Evolutionary conservation across 2,888 invertebrate species (phyloP).

Genomic region (Drosophila cognata): DNA sequence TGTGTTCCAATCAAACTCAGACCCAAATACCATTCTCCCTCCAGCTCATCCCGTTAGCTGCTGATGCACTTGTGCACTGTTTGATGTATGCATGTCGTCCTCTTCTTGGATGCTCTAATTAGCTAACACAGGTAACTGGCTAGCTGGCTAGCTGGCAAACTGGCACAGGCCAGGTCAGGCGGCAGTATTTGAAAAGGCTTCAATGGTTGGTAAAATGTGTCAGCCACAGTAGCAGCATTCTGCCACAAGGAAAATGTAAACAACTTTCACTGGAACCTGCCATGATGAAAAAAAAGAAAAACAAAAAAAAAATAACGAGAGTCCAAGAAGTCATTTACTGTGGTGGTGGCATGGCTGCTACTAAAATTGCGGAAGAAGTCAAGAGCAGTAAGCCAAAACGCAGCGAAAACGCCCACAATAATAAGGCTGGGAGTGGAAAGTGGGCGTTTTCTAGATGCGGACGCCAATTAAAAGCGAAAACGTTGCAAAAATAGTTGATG

Average conservation of each 20-base stretch:
- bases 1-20: constrained; percentile 46
- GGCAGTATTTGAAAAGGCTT: constrained; percentile 60
- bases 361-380: constrained; percentile 53
- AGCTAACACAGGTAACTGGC: constrained; percentile 51
- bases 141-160: constrained; percentile 80
- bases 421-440: constrained; percentile 32
- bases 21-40: background rate
- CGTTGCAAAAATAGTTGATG: constrained; percentile 77
- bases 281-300: background rate
- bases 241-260: constrained; percentile 61
- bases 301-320: constrained; percentile 8
- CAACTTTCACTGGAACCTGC: constrained; percentile 74
- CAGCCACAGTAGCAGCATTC: constrained; percentile 51
- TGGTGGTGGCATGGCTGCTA: constrained; percentile 2
- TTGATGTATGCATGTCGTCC: constrained; percentile 66
- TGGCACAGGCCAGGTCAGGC: constrained; percentile 42
- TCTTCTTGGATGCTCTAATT: constrained; percentile 70
- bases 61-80: constrained; percentile 69
- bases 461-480: constrained; percentile 81
- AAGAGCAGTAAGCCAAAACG: constrained; percentile 57
- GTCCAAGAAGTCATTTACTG: constrained; percentile 28
- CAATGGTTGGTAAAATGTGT: constrained; percentile 73
- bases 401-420: constrained; percentile 41
- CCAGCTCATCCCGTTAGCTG: constrained; percentile 23
- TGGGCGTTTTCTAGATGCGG: constrained; percentile 50